A percentile compares a stretch with the other conserved stretches of the same genome.
Evolutionary conservation across 2,888 invertebrate genomes (phyloP).

Genomic region (Hoplodrina blanda): DNA sequence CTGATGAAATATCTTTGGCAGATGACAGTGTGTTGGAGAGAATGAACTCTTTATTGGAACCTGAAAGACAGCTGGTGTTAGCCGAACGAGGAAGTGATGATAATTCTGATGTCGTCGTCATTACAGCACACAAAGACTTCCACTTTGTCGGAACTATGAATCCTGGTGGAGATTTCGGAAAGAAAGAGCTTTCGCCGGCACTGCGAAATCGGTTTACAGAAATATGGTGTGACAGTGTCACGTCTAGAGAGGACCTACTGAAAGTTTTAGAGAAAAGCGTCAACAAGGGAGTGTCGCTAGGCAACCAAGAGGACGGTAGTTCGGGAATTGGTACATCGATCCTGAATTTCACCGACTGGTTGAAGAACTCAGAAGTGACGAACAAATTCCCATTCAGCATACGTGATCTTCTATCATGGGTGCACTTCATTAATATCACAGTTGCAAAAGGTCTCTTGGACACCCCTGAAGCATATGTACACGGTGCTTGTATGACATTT

Average conservation of each 20-base stretch:
- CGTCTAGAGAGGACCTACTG: slow-evolving; percentile 93
- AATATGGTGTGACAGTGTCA: slow-evolving; percentile 98
- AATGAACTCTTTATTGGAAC: slow-evolving; percentile 98
- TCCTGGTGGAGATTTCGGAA: slow-evolving; percentile 99
- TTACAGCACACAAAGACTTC: slow-evolving; percentile 94
- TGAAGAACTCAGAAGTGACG: slow-evolving; percentile 93
- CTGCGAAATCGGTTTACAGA: slow-evolving; percentile 99
- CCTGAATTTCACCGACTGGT: slow-evolving; percentile 95
- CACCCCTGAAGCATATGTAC: slow-evolving; percentile 93
- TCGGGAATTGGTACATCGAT: slow-evolving; percentile 93
- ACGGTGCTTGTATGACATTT: slow-evolving; percentile 97
- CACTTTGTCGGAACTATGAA: slow-evolving; percentile 99
- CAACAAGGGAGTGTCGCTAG: slow-evolving; percentile 86
- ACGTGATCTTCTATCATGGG: slow-evolving; percentile 98
- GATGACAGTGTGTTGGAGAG: slow-evolving; percentile 99
- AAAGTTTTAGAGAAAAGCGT: slow-evolving; percentile 96
- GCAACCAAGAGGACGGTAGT: slow-evolving; percentile 88
- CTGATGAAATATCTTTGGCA: slow-evolving; percentile 99
- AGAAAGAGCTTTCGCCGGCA: slow-evolving; percentile 99
- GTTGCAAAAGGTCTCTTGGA: slow-evolving; percentile 83
- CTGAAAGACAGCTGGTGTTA: slow-evolving; percentile 96
- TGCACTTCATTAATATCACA: slow-evolving; percentile 95
- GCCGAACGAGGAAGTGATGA: slow-evolving; percentile 96
- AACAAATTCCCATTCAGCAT: slow-evolving; percentile 96
- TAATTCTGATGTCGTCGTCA: slow-evolving; percentile 90